These are phyloP conservation scores for Monopis laevigella DNA, from an alignment of 2,888 invertebrate genomes.

Conservation along the genomic window DNA sequence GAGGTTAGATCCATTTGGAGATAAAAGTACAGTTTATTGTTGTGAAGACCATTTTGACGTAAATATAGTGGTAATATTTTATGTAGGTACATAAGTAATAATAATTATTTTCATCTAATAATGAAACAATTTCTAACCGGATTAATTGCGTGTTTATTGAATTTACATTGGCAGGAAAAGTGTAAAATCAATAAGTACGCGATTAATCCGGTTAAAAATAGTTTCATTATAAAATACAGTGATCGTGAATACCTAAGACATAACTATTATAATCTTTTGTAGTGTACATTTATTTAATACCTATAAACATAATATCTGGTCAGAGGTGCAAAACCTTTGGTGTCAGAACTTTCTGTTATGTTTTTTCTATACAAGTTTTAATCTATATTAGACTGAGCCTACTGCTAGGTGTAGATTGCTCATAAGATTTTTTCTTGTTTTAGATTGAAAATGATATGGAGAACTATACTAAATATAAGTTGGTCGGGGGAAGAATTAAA, in stretches of 20 bases:
- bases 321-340: constrained; percentile 11
- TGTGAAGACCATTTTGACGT: constrained; percentile 21
- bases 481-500: constrained; percentile 22
- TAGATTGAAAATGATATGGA: constrained; percentile 23
- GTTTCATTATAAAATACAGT: constrained; percentile 7
- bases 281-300: constrained; percentile 12
- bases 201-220: constrained; percentile 7
- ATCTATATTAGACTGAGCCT: constrained; percentile 9
- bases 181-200: constrained; percentile 6
- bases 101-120: constrained; percentile 12
- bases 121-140: constrained; percentile 12
- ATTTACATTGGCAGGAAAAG: constrained; percentile 4
- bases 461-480: constrained; percentile 22
- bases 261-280: constrained; percentile 11
- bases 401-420: constrained; percentile 11
- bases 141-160: constrained; percentile 6
- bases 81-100: constrained; percentile 2
- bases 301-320: constrained; percentile 12
- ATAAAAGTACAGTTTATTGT: constrained; percentile 20
- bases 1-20: constrained; percentile 20
- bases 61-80: constrained; percentile 10
- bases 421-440: constrained; percentile 17
- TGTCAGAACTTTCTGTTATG: constrained; percentile 12
- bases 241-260: constrained; percentile 9
- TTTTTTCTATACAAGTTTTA: constrained; percentile 14